phyloP scores from a whole-genome alignment of 2,113 vertebrate genomes.

The Otolemur garnettii region DNA sequence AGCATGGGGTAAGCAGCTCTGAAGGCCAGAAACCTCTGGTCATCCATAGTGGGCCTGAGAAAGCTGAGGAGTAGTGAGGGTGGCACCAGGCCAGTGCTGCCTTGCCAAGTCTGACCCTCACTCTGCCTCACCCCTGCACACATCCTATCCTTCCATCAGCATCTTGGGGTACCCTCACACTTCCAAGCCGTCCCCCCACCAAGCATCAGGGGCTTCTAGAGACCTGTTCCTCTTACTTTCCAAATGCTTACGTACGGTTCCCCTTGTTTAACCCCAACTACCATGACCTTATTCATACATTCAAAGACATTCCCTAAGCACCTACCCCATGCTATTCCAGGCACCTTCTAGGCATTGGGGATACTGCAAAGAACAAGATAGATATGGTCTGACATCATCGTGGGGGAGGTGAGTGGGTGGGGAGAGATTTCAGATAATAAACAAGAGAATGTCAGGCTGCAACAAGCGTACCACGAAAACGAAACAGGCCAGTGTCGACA shows the following conservation, averaged over 20 bases:
- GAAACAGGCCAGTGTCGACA: not conserved
- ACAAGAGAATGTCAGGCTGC: not conserved
- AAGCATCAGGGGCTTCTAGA: not conserved
- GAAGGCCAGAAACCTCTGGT: not conserved
- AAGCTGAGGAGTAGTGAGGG: rapidly evolving
- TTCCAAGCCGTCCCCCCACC: not conserved
- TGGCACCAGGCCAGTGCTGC: not conserved
- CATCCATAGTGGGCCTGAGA: rapidly evolving
- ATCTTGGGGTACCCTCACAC: not conserved
- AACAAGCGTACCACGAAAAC: not conserved
- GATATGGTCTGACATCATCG: not conserved
- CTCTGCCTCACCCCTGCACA: not conserved
- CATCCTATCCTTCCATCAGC: rapidly evolving
- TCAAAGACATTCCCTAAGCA: not conserved
- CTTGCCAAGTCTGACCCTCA: not conserved
- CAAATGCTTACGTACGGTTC: not conserved
- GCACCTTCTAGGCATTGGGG: not conserved
- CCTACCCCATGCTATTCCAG: not conserved
- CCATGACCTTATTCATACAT: not conserved
- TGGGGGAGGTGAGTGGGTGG: not conserved
- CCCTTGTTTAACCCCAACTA: not conserved
- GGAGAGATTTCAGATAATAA: not conserved
- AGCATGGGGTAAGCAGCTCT: not conserved
- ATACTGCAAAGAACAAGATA: not conserved
- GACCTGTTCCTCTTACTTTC: not conserved